Evolutionary conservation across 2,888 invertebrate genomes (phyloP), one percentile per base, ranked within the genome.

Genomic region (Coecobrya sp.): DNA sequence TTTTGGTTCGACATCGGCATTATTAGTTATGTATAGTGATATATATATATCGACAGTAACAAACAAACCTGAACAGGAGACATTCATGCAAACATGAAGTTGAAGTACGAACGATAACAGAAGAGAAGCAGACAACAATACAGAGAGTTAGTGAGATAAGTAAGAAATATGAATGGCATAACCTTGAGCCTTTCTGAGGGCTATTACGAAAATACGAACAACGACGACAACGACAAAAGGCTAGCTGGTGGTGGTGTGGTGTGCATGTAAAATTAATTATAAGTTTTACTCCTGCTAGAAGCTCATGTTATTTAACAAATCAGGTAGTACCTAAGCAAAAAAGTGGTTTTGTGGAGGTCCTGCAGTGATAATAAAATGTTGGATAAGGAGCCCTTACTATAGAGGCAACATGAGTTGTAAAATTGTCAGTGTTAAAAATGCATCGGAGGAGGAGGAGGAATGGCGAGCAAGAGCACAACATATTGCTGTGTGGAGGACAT

Each of bases 131-230:
- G 49, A 79, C 79, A 59, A 81, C 55, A 62, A 62, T 62, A 25
- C 62, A 55, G 45, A 49, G n/a, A n/a, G n/a, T n/a, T 4, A 45
- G 42, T 13, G 25, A 86, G 52, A 87, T 87, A 73, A 30, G 42
- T 55, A 73, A 59, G 59, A 87, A 89, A 89, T 89, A 73, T 89
- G 89, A 89, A 89, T 89, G 88, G 88, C 68, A 89, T 76, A 89
- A 89, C 89, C 89, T 89, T 89, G 89, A 89, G 84, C 68, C 62
- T 84, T 84, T 89, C 82, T 89, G 89, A 89, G 89, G 89, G 81
- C 81, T 82, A 65, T 55, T 55, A 81, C 81, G 81, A 81, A 11
- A 76, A 45, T 70, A 49, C 73, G 25, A 22, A 49, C 42, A 25
- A 52, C 81, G 30, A 65, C 84, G 84, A 84, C 84, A 65, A 79